Percentiles rank a stretch among this genome's conserved stretches.
Conservation (phyloP, 2,113 vertebrate species). For the Nibea coibor region DNA sequence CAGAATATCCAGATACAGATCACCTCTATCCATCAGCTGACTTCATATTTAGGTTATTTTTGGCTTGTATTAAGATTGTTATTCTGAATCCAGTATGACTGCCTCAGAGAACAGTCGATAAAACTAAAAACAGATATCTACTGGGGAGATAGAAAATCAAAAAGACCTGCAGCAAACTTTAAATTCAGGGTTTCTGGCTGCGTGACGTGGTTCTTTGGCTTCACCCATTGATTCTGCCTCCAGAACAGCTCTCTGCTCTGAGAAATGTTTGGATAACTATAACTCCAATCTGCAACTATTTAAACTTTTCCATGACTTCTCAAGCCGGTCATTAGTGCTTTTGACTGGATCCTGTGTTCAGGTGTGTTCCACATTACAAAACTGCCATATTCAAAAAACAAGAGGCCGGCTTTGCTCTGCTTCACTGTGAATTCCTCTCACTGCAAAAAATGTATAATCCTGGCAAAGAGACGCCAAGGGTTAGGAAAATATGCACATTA, state of each 20-base stretch:
- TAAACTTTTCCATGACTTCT: constrained; percentile 37
- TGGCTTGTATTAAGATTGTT: neutral
- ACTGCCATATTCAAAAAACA: neutral
- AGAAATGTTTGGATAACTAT: constrained; percentile 33
- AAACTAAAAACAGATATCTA: constrained; percentile 3
- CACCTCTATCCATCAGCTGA: neutral
- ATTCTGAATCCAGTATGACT: neutral
- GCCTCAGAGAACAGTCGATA: neutral
- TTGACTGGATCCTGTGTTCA: constrained; percentile 21
- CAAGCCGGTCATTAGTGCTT: constrained; percentile 1
- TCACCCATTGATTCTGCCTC: constrained; percentile 1
- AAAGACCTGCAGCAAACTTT: constrained; percentile 21
- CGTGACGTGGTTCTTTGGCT: constrained; percentile 2
- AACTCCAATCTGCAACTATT: constrained; percentile 30
- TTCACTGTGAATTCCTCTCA: constrained; percentile 47
- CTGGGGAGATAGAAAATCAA: neutral
- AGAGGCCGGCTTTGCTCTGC: neutral
- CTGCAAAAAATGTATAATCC: constrained; percentile 50
- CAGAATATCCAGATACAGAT: neutral
- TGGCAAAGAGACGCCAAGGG: constrained; percentile 33
- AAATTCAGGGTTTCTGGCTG: constrained; percentile 4
- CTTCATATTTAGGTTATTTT: neutral
- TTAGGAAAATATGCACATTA: constrained; percentile 64
- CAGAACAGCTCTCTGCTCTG: constrained; percentile 20
- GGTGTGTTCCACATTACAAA: neutral